These are phyloP conservation scores for Macquaria ambigua DNA, from an alignment of 2,113 vertebrate species.

Conservation along the genomic window DNA sequence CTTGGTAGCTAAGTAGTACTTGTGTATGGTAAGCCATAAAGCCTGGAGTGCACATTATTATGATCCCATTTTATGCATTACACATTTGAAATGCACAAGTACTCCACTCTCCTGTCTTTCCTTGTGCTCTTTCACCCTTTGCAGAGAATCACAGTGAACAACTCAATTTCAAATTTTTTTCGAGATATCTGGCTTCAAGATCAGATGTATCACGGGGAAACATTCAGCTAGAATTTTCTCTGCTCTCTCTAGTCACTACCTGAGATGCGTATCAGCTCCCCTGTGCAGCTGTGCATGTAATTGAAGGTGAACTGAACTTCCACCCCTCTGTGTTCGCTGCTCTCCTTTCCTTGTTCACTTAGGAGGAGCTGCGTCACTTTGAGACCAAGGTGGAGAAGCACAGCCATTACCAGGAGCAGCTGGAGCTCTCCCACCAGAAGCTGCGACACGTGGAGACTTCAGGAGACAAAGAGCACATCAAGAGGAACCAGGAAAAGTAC, in stretches of 20 bases:
- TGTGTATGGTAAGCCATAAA: conserved; percentile 1
- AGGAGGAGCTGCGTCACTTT: conserved; percentile 97
- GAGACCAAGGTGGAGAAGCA: conserved; percentile 98
- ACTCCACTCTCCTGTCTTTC: background rate
- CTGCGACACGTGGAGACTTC: conserved; percentile 89
- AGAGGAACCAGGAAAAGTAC: conserved; percentile 91
- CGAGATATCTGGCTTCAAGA: background rate
- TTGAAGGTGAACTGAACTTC: conserved; percentile 18
- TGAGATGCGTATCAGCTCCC: conserved; percentile 11
- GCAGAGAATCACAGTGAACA: conserved; percentile 25
- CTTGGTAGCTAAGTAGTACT: conserved; percentile 29
- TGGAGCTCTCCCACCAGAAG: conserved; percentile 96
- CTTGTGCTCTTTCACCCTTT: conserved; percentile 40
- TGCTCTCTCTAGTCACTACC: background rate
- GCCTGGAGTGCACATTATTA: background rate
- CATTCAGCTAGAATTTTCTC: conserved; percentile 6
- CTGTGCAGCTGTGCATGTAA: conserved; percentile 42
- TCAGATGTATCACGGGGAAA: conserved; percentile 35
- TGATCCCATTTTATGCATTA: conserved; percentile 34
- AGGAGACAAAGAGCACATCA: conserved; percentile 91
- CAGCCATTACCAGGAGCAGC: conserved; percentile 95
- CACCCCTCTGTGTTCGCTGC: background rate
- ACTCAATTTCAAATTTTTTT: conserved; percentile 33
- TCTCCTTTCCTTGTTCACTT: background rate
- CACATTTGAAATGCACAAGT: conserved; percentile 14